Base-by-base conservation (phyloP, 2,113 vertebrate species). In the Macquaria ambigua region DNA sequence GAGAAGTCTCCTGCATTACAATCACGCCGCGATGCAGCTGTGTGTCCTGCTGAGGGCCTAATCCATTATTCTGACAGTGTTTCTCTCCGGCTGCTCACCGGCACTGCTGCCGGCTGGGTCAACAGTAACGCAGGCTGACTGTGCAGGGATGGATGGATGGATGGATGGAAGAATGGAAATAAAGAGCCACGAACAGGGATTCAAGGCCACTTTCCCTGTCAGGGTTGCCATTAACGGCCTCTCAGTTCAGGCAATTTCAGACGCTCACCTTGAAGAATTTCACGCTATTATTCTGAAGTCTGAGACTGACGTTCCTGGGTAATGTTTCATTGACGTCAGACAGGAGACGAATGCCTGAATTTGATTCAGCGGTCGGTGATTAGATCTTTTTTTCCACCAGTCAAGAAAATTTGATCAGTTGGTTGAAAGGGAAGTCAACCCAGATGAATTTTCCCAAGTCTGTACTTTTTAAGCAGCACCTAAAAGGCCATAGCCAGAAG, bases 1-100 rank as follows among this genome's bases (percentile, higher is more conserved):
- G 74, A 74, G 84, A 81, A 84, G 81, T 59, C 82, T 89, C 85
- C 89, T 75, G 87, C 85, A 87, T 88, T 74, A 69, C 85, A 89
- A 85, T 85, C 84, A 58, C 9, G 73, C 74, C 34, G 62, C 46
- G 43, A 59, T 84, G 81, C 84, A 87, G 85, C 81, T 83, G 83
- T 58, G 75, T 73, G 64, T 87, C 90, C 84, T 23, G 79, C 83
- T 73, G 85, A 74, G 73, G 86, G 56, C 59, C 73, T 59, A 71
- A 85, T 93, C 88, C 85, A 74, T 87, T 82, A 88, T 87, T 83
- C 87, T 74, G 79, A 73, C 79, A 72, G 77, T 52, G 46, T 74
- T 88, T 72, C 63, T 71, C 76, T 79, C 77, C 2, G 55, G 16
- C 87, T 55, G 86, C 88, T 85, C 62, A 67, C 71, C 58, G 18